These are phyloP conservation scores for Emmelina monodactyla DNA, from an alignment of 2,888 invertebrate genomes.

Conservation along the genomic window DNA sequence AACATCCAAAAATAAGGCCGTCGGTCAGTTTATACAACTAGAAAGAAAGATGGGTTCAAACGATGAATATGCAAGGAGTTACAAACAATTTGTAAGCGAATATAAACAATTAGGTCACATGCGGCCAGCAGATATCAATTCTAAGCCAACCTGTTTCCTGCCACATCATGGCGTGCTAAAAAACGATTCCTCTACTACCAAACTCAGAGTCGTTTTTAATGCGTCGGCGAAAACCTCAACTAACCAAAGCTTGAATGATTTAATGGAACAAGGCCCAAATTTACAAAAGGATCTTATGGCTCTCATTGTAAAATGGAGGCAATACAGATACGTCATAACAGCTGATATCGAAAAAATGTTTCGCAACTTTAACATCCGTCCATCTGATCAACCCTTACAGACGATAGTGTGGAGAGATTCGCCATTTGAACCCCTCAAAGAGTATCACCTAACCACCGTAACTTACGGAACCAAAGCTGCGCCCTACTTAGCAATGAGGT, in stretches of 20 bases:
- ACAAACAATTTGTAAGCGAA: constrained; percentile 7
- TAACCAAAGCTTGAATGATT: constrained; percentile 13
- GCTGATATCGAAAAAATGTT: constrained; percentile 8
- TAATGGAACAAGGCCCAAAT: constrained; percentile 13
- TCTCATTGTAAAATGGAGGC: constrained; percentile 8
- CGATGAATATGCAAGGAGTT: not conserved
- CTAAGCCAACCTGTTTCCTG: constrained; percentile 2
- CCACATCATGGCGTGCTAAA: constrained; percentile 10
- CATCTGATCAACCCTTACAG: not conserved
- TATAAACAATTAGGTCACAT: constrained; percentile 5
- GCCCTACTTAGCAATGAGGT: constrained; percentile 8
- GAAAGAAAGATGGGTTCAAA: constrained; percentile 4
- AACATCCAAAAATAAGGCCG: not conserved
- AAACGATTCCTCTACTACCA: constrained; percentile 11
- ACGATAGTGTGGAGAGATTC: not conserved
- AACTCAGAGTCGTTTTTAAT: constrained; percentile 13
- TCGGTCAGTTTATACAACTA: constrained; percentile 3
- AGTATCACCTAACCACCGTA: constrained; percentile 5
- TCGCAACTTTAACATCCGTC: constrained; percentile 1
- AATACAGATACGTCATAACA: constrained; percentile 3
- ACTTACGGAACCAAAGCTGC: constrained; percentile 6
- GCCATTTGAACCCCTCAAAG: not conserved
- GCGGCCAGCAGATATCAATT: not conserved
- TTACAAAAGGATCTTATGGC: constrained; percentile 8
- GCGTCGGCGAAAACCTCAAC: constrained; percentile 12